Conservation (phyloP, 2,797 vertebrate species). For the Mustela erminea region DNA sequence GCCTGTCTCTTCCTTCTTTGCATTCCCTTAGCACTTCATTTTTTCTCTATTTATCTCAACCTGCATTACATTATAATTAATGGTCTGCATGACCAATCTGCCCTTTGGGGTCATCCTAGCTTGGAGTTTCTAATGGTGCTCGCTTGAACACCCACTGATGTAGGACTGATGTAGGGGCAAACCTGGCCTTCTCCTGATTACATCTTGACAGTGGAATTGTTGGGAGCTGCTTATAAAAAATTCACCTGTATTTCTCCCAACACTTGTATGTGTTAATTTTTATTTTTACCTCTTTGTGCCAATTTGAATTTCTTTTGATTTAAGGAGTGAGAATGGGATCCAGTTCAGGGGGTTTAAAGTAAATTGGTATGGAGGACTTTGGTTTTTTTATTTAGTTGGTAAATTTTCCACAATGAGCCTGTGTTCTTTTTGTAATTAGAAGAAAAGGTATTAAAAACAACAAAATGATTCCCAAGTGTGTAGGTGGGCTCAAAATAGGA, state of each 20-base stretch:
- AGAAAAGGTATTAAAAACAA: slow-evolving; percentile 54
- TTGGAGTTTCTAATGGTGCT: not conserved
- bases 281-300: not conserved
- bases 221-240: not conserved
- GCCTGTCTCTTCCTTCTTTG: not conserved
- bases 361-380: slow-evolving; percentile 44
- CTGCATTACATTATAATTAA: not conserved
- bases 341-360: not conserved
- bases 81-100: not conserved
- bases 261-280: slow-evolving; percentile 12
- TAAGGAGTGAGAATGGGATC: not conserved
- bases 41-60: slow-evolving; percentile 17
- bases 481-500: slow-evolving; percentile 16
- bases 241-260: not conserved
- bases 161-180: not conserved
- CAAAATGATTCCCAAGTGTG: slow-evolving; percentile 23
- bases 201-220: not conserved
- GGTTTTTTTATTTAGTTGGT: slow-evolving; percentile 54
- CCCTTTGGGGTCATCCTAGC: not conserved
- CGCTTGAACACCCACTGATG: not conserved
- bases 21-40: not conserved
- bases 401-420: slow-evolving; percentile 15
- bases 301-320: slow-evolving; percentile 42
- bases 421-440: slow-evolving; percentile 61
- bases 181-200: not conserved